A percentile compares a stretch with the other conserved stretches of the same genome.
phyloP scores from a whole-genome alignment of 2,113 vertebrate genomes.

The Phyllopteryx taeniolatus region DNA sequence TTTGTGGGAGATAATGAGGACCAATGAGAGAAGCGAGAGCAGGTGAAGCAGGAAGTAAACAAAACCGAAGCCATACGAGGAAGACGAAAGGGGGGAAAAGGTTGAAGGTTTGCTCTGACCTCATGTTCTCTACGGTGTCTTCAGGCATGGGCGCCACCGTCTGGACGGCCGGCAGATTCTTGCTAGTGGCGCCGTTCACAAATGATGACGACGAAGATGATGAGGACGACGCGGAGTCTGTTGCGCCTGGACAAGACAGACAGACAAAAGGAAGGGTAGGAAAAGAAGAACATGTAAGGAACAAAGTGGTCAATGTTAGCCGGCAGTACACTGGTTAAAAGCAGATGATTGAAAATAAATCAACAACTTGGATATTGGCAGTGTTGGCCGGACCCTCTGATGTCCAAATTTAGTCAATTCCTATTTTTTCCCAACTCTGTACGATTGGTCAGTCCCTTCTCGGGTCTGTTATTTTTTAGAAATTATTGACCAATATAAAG shows the following conservation, averaged over 20 bases:
- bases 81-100: conserved; percentile 2
- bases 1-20: conserved; percentile 7
- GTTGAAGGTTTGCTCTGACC: conserved; percentile 67
- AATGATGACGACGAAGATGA: conserved; percentile 97
- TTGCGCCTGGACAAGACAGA: conserved; percentile 79
- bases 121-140: conserved; percentile 96
- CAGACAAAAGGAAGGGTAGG: background rate
- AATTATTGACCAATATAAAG: too few relatives aligned
- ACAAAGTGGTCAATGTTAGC: background rate
- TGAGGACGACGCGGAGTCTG: conserved; percentile 93
- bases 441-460: too few relatives aligned
- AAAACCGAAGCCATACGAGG: conserved; percentile 19
- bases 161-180: conserved; percentile 97
- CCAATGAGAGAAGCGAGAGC: conserved; percentile 22
- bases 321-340: conserved; percentile 1
- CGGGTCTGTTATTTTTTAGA: too few relatives aligned
- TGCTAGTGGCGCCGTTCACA: conserved; percentile 97
- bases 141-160: conserved; percentile 98
- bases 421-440: too few relatives aligned
- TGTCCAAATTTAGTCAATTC: too few relatives aligned
- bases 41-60: conserved; percentile 40
- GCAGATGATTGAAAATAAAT: background rate
- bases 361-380: background rate
- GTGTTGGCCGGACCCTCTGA: too few relatives aligned
- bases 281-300: conserved; percentile 5